Evolutionary conservation across 2,888 invertebrate genomes (phyloP).

Genomic region (Cataglyphis rosenhaueri): DNA sequence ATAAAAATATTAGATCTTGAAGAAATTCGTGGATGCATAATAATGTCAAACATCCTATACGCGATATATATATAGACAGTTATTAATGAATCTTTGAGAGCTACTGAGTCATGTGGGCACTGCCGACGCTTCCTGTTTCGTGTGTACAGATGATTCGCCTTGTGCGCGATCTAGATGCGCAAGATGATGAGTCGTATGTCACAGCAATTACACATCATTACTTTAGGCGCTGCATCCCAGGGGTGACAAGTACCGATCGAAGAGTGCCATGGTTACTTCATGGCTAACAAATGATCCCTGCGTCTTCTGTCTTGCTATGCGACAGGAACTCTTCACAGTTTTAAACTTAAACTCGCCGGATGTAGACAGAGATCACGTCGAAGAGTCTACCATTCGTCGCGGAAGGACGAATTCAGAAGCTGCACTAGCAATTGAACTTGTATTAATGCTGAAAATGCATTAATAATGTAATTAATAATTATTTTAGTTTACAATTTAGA

Average conservation of each 20-base stretch:
- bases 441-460: not conserved
- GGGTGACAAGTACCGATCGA: slow-evolving; percentile 59
- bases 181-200: slow-evolving; percentile 29
- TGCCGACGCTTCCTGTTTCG: not conserved
- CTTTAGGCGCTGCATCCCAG: slow-evolving; percentile 52
- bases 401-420: not conserved
- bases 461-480: slow-evolving; percentile 4
- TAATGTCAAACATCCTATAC: not conserved
- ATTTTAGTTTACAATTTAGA: not conserved
- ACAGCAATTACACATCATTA: slow-evolving; percentile 45
- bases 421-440: not conserved
- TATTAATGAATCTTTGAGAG: slow-evolving; percentile 13
- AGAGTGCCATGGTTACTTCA: slow-evolving; percentile 63
- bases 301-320: not conserved
- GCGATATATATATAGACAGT: not conserved
- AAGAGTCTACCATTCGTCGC: not conserved
- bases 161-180: slow-evolving; percentile 28
- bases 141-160: slow-evolving; percentile 4
- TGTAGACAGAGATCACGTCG: not conserved
- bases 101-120: not conserved
- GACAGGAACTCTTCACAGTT: slow-evolving; percentile 33
- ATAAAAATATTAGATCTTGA: not conserved
- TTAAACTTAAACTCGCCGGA: slow-evolving; percentile 7
- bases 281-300: slow-evolving; percentile 45
- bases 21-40: not conserved